These are phyloP conservation scores for Trachymyrmex cornetzi DNA, from an alignment of 1,140 invertebrate genomes.

Conservation along the genomic window DNA sequence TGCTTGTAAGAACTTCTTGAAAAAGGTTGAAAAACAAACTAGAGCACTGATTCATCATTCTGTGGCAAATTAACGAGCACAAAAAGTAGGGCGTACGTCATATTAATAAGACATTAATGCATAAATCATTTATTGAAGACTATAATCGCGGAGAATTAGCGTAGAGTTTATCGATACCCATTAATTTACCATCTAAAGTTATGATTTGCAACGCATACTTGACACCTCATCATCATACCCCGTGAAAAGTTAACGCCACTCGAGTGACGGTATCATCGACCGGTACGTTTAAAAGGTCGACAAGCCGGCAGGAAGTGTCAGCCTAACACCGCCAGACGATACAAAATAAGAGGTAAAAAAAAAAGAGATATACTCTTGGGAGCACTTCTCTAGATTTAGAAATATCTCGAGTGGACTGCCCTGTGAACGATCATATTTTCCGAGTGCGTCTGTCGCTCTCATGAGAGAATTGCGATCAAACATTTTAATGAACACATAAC, in stretches of 20 bases:
- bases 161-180: background rate
- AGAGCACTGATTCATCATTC: background rate
- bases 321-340: constrained; percentile 43
- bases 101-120: background rate
- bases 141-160: constrained; percentile 6
- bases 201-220: constrained; percentile 31
- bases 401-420: constrained; percentile 56
- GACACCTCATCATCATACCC: constrained; percentile 38
- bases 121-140: background rate
- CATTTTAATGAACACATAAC: constrained; percentile 35
- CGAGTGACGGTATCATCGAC: constrained; percentile 19
- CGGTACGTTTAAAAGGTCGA: constrained; percentile 28
- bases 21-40: no score
- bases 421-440: constrained; percentile 54
- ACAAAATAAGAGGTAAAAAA: constrained; percentile 42
- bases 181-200: background rate
- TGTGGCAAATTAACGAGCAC: background rate
- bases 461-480: constrained; percentile 40
- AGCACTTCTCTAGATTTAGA: constrained; percentile 57
- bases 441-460: constrained; percentile 45
- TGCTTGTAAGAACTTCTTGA: no score
- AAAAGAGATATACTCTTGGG: background rate
- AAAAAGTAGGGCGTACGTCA: background rate
- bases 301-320: constrained; percentile 41
- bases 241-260: constrained; percentile 55